Evolutionary conservation across 2,113 vertebrate genomes (phyloP), one percentile per base, ranked within the genome.

Genomic region (Pollachius pollachius): DNA sequence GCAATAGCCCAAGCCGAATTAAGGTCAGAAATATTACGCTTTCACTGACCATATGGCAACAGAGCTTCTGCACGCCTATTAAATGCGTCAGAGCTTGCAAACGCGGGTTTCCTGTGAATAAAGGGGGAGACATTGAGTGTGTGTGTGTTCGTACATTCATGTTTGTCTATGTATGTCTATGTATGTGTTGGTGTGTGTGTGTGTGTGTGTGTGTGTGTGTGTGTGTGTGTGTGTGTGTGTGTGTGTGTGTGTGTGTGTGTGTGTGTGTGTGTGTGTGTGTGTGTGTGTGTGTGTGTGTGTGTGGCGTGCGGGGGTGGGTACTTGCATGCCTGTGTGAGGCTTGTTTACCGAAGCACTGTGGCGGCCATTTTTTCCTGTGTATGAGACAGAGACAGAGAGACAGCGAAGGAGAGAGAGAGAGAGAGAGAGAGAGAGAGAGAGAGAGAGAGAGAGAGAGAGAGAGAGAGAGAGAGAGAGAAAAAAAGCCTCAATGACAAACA

Each of bases 51-150:
- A 60, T 71, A 74, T 61, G 69, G 52, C 30, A 63, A 57, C 15
- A 69, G 64, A 59, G 69, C 62, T 64, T 72, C 72, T 67, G 56
- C 34, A 21, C 59, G 80, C 69, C 70, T 70, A 75, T 64, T 76
- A 73, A 65, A 6, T n/a, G 60, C 81, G 75, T 81, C 58, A 69
- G 70, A 56, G 70, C 85, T 89, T 75, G 80, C 74, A 83, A 73
- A 77, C 85, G 85, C 85, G 82, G 77, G 80, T 83, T 90, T 90
- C 87, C 84, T 87, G 84, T 87, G 77, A 73, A 41, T 23, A 23
- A 17, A 65, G 34, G 30, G 30, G 18, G 37, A 19, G 64, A 63
- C 68, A 71, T 67, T 41, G 71, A 16, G 37, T 52, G 76, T 73
- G 68, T 70, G 69, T 72, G 66, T 64, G 66, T 64, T 64, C 17